phyloP scores from a whole-genome alignment of 2,888 invertebrate genomes.

The Nesidiocoris tenuis region DNA sequence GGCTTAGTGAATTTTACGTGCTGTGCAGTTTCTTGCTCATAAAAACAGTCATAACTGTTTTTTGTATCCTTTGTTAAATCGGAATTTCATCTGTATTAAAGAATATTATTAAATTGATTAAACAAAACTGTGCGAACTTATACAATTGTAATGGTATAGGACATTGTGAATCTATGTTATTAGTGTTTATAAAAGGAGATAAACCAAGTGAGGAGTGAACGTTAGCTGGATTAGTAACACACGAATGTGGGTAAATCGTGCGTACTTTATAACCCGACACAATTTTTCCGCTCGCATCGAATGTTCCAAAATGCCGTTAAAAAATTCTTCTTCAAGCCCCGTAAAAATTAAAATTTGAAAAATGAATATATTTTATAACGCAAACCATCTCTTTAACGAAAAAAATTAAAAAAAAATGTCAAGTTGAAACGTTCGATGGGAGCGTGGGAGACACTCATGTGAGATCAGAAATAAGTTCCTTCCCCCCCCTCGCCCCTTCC shows the following conservation, averaged over 20 bases:
- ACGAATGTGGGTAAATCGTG: background rate
- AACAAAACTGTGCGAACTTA: conserved; percentile 46
- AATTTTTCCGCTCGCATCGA: conserved; percentile 35
- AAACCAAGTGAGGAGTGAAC: conserved; percentile 24
- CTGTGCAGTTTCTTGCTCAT: conserved; percentile 49
- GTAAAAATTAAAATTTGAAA: conserved; percentile 28
- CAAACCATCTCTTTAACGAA: conserved; percentile 37
- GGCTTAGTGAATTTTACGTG: conserved; percentile 48
- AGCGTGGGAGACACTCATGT: conserved; percentile 35
- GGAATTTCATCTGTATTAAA: conserved; percentile 44
- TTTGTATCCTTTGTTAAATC: conserved; percentile 48
- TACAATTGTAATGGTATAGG: conserved; percentile 42
- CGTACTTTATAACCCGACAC: background rate
- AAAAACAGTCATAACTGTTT: conserved; percentile 48
- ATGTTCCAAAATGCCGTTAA: conserved; percentile 46
- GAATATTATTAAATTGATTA: conserved; percentile 32
- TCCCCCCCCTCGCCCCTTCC: conserved; percentile 3
- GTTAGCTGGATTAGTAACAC: conserved; percentile 13
- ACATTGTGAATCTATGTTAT: conserved; percentile 46
- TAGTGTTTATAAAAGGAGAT: conserved; percentile 43
- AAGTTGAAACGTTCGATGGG: conserved; percentile 43
- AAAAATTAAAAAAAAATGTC: background rate
- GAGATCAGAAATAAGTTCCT: conserved; percentile 44
- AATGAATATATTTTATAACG: conserved; percentile 44
- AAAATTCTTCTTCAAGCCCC: conserved; percentile 26